Conservation (phyloP, 2,888 invertebrate species). For the Sarcophaga variegata region DNA sequence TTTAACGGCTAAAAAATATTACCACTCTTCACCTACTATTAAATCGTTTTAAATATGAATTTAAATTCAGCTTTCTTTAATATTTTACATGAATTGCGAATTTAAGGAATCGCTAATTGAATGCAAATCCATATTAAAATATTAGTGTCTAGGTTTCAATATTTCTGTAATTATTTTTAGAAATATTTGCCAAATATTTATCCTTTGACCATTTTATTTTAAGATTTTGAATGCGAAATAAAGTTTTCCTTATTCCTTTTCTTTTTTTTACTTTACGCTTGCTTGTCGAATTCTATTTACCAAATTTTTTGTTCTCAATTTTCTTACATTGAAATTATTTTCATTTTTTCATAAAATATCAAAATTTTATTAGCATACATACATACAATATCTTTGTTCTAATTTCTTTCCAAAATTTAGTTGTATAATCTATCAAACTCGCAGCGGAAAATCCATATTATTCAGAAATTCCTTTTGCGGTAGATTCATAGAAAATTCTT, state of each 20-base stretch:
- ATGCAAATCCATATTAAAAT: too few relatives aligned
- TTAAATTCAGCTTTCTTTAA: too few relatives aligned
- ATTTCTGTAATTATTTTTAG: not conserved
- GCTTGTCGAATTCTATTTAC: not conserved
- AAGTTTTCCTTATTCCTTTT: not conserved
- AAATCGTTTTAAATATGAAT: too few relatives aligned
- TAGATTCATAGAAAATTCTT: not conserved
- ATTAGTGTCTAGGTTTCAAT: too few relatives aligned
- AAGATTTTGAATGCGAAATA: not conserved
- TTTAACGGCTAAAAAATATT: too few relatives aligned
- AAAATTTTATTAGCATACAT: not conserved
- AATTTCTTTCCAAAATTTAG: not conserved
- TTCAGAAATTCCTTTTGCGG: not conserved
- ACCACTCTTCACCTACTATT: too few relatives aligned
- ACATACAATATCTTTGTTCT: not conserved
- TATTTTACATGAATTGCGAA: too few relatives aligned
- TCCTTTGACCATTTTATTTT: not conserved
- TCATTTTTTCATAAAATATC: conserved; percentile 9
- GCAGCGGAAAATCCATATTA: not conserved
- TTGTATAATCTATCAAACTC: not conserved
- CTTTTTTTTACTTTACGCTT: not conserved
- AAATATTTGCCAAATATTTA: not conserved
- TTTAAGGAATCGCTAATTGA: too few relatives aligned
- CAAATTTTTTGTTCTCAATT: not conserved
- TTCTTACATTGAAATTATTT: conserved; percentile 44